Conservation (phyloP, 2,113 vertebrate species). For the Tylochromis polylepis region DNA sequence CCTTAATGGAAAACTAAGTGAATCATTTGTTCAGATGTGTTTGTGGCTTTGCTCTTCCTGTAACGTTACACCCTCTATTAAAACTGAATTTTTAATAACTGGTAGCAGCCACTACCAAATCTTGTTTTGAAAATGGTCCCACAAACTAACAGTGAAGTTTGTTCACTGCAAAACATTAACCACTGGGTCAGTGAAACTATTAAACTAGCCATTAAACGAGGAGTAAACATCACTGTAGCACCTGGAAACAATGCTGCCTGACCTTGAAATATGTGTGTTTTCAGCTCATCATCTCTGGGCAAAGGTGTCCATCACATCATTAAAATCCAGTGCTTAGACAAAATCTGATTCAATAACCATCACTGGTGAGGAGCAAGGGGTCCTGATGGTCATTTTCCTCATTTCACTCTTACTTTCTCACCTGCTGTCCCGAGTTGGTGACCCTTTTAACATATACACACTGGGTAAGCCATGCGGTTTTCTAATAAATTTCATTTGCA, state of each 20-base stretch:
- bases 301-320: conserved; percentile 36
- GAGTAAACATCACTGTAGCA: conserved; percentile 9
- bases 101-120: background rate
- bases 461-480: background rate
- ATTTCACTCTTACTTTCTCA: background rate
- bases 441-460: background rate
- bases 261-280: conserved; percentile 31
- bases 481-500: background rate
- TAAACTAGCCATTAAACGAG: background rate
- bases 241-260: background rate
- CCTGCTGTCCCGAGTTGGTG: background rate
- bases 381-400: background rate
- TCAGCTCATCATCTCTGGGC: conserved; percentile 19
- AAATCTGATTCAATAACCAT: conserved; percentile 7
- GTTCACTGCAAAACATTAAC: background rate
- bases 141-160: background rate
- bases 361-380: background rate
- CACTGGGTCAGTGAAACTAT: background rate
- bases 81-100: background rate
- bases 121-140: background rate
- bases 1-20: background rate
- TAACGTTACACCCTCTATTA: background rate
- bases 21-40: background rate
- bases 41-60: background rate
- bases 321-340: conserved; percentile 28